Conservation (phyloP, 2,888 invertebrate species). For the Smittia sp. region DNA sequence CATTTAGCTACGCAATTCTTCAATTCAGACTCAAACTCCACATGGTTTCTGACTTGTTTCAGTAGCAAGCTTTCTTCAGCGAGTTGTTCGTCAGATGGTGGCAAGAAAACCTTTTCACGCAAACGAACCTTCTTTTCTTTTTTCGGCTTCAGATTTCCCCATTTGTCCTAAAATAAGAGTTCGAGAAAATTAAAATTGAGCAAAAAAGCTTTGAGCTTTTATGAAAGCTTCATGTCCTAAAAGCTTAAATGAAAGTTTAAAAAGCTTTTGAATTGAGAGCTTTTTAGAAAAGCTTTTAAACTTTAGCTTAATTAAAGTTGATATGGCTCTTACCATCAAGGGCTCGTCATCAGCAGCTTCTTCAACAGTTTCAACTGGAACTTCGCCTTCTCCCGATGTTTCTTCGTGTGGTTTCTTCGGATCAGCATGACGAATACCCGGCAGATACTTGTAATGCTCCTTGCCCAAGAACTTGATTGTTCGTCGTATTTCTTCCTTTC, state of each 20-base stretch:
- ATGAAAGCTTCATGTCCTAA: too few species aligned
- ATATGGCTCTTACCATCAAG: background rate
- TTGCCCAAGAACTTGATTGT: constrained; percentile 67
- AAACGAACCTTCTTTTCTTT: constrained; percentile 34
- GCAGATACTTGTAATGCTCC: constrained; percentile 43
- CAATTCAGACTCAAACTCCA: constrained; percentile 68
- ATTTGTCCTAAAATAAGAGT: constrained; percentile 28
- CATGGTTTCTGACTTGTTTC: constrained; percentile 48
- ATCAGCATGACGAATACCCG: constrained; percentile 51
- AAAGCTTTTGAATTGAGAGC: too few species aligned
- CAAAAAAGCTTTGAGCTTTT: too few species aligned
- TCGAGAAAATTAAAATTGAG: too few species aligned
- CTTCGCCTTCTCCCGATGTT: constrained; percentile 47
- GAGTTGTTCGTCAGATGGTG: constrained; percentile 18
- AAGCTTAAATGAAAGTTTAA: too few species aligned
- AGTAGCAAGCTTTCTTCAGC: background rate
- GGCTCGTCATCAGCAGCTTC: background rate
- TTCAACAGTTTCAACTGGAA: constrained; percentile 47
- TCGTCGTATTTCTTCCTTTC: constrained; percentile 71
- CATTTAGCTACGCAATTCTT: constrained; percentile 74
- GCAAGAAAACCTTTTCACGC: constrained; percentile 36
- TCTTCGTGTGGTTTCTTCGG: constrained; percentile 52
- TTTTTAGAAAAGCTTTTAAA: too few species aligned
- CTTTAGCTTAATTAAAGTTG: too few species aligned
- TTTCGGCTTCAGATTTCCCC: constrained; percentile 29